Evolutionary conservation across 2,888 invertebrate species (phyloP), one percentile per base, ranked within the genome.

Genomic region (Caradrina clavipalpis): DNA sequence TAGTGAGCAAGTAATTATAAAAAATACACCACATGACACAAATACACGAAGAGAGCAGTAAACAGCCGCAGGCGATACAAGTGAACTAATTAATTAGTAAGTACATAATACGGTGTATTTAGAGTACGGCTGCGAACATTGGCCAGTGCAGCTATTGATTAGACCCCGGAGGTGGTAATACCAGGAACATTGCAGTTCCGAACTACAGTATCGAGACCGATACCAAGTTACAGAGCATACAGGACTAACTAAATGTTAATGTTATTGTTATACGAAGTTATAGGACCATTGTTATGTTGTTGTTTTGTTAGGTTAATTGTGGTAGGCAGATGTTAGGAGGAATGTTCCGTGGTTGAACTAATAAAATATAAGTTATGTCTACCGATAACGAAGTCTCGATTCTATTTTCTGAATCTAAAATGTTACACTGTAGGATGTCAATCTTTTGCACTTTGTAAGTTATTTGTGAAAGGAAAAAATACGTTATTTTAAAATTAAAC

Each of bases 131-230:
- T 78, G 73, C 78, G 71, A 76, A 80, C 73, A 79, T 72, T 57
- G 72, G 59, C 74, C 78, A 80, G 65, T 78, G 69, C 68, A 69
- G 76, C 73, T 80, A 84, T 83, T 83, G 82, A 83, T 85, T 81
- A 74, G 65, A 73, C 77, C 80, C 82, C 66, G 73, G 64, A 74
- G 82, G 81, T 78, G 80, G 69, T 74, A 76, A 69, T 78, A 74
- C 75, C 59, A 67, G 68, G 69, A 65, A 76, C 73, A 84, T 79
- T 75, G 80, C 76, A 69, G 73, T 81, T 82, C 62, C 22, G 63
- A 82, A 81, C 81, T 78, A 58, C 77, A 67, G 75, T 82, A 78
- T 82, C 74, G 74, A 73, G 76, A 76, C 78, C 72, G 81, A 81
- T 84, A 80, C 64, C 73, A 80, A 80, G 80, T 80, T 80, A 57